Evolutionary conservation across 2,797 vertebrate species (phyloP).

Genomic region (Xerus rutilus): DNA sequence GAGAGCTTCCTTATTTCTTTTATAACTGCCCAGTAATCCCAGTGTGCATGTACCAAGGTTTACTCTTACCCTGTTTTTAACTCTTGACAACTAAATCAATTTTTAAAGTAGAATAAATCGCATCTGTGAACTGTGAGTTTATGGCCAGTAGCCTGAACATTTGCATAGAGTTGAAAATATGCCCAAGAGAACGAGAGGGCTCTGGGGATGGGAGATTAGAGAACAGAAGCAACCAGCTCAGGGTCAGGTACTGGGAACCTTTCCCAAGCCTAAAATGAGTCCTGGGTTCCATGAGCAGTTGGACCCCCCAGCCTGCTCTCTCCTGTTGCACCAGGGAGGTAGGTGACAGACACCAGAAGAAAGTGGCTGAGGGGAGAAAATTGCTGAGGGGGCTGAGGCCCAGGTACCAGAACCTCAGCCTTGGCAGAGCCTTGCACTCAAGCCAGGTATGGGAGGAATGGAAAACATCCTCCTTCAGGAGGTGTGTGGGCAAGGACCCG

Average conservation of each 20-base stretch:
- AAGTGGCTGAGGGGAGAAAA: not conserved
- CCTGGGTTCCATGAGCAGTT: rapidly evolving
- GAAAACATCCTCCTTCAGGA: not conserved
- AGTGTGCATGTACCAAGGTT: not conserved
- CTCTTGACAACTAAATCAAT: not conserved
- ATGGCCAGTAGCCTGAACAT: not conserved
- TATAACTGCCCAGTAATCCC: not conserved
- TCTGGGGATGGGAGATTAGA: not conserved
- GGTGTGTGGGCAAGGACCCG: rapidly evolving
- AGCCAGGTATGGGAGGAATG: not conserved
- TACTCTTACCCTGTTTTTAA: not conserved
- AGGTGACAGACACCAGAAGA: not conserved
- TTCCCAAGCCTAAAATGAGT: not conserved
- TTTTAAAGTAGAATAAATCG: constrained; percentile 13
- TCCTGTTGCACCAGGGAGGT: not conserved
- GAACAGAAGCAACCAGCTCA: not conserved
- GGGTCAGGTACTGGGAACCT: not conserved
- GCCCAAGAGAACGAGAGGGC: not conserved
- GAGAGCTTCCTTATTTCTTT: not conserved
- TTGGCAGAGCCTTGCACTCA: not conserved
- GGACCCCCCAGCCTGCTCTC: too few relatives aligned
- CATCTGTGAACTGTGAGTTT: not conserved
- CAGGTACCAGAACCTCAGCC: not conserved
- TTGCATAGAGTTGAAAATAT: not conserved
- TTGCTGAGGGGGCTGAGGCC: not conserved